Evolutionary conservation across 2,888 invertebrate species (phyloP), one percentile per base, ranked within the genome.

Genomic region (Trisateles emortualis): DNA sequence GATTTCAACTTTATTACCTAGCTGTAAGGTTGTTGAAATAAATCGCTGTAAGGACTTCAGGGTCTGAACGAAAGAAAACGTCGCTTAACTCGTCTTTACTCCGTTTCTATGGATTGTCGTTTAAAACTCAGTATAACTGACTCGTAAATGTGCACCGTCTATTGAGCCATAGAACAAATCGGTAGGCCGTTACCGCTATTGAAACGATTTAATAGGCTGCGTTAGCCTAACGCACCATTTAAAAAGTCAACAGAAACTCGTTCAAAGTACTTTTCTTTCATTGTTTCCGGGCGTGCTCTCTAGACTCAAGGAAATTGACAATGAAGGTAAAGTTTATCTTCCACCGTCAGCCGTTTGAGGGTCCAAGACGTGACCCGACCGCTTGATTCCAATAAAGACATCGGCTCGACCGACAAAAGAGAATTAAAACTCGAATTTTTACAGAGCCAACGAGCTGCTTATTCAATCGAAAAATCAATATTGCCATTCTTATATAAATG

Each of bases 261-360:
- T 83, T 74, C 67, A 79, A 86, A 86, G 84, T 86, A 87, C 86
- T 87, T 88, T 88, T 87, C 84, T 87, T 86, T 86, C 87, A 87
- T 87, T 90, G 88, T 89, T 86, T 87, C 84, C 84, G 79, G 76
- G 80, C 81, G 79, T 79, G 75, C 83, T 81, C 87, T 87, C 83
- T 78, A 84, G 83, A 80, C 86, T 85, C 75, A 72, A 86, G 90
- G 86, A 90, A 90, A 90, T 90, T 90, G 90, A 87, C 89, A 90
- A 90, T 90, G 90, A 88, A 88, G 88, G 89, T 89, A 87, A 88
- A 88, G 87, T 90, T 90, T 90, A 90, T 90, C 88, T 89, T 89
- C 79, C 78, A 78, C 80, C 80, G 88, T 87, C 90, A 88, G 88
- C 87, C 87, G 83, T 86, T 87, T 84, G 86, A 85, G 85, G 86